Base-by-base conservation (phyloP, 2,888 invertebrate genomes). In the Cyclophora albipunctata region DNA sequence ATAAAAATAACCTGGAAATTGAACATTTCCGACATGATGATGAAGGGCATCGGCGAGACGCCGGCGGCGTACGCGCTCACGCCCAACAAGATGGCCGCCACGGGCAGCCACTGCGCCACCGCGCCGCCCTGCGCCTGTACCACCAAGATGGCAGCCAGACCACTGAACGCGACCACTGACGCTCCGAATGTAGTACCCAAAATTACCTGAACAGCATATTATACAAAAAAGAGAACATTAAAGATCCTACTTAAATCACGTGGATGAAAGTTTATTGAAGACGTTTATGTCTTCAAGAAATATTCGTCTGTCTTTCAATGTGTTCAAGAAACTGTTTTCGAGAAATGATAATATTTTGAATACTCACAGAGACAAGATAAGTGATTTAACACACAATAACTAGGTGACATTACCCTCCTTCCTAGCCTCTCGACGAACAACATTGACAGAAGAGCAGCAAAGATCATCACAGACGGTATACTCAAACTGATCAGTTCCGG, bases 1-100 rank as follows among this genome's bases (percentile, higher is more conserved):
- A 20, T 20, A 20, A 20, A 20, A 1, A 20, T 20, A 20, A 75
- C 80, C 60, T 79, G 78, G 35, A 78, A 78, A 54, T 69, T 75
- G 20, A 80, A 75, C 55, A 75, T 67, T 51, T 81, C 80, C 0
- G 78, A 62, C 70, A 78, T 71, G 3, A 81, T 62, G 34, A 80
- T 63, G 7, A 66, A 78, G 0, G 78, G 77, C 2, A 78, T 45
- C 0, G 75, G 66, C 1, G 71, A 62, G 0, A 78, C 58, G 0
- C 73, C 78, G 7, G 60, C 67, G 0, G 76, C 69, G 46, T 72
- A 78, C 43, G 61, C 65, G 7, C 60, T 62, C 41, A 75, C 60
- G 0, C 54, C 46, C 1, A 71, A 2, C 34, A 72, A 59, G 48
- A 78, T 66, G 34, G 63, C 57, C 1, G 58, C 3, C 0, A 71